phyloP scores from a whole-genome alignment of 2,888 invertebrate species.

The Drosophila diplacantha region DNA sequence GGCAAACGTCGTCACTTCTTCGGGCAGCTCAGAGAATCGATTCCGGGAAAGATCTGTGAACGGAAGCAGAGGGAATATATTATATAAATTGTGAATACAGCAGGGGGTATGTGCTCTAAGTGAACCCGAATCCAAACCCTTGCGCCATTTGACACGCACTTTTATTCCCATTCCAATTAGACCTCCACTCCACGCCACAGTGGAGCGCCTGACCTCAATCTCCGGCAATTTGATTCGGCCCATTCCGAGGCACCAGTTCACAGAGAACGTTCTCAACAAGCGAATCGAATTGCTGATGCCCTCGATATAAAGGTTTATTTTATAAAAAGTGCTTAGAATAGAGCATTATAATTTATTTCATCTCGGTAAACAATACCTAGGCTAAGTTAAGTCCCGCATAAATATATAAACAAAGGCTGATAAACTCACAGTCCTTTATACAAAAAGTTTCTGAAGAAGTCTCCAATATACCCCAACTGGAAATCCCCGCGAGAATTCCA shows the following conservation, averaged over 20 bases:
- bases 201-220: constrained; percentile 66
- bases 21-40: constrained; percentile 92
- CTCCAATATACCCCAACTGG: constrained; percentile 3
- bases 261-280: background rate
- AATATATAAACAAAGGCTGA: background rate
- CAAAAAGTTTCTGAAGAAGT: too few relatives aligned
- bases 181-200: constrained; percentile 43
- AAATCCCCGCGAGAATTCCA: constrained; percentile 15
- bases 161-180: constrained; percentile 23
- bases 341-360: background rate
- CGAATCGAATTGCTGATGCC: background rate
- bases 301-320: background rate
- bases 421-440: background rate
- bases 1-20: constrained; percentile 90
- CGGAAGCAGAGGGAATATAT: constrained; percentile 29
- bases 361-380: background rate
- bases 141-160: constrained; percentile 43
- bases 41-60: constrained; percentile 89
- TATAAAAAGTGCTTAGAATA: too few relatives aligned
- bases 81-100: constrained; percentile 33
- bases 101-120: background rate
- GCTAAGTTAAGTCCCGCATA: too few relatives aligned
- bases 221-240: constrained; percentile 51
- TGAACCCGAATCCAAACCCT: constrained; percentile 17
- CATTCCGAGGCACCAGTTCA: constrained; percentile 13